Conservation (phyloP, 2,113 vertebrate species). For the Pitta sordida region DNA sequence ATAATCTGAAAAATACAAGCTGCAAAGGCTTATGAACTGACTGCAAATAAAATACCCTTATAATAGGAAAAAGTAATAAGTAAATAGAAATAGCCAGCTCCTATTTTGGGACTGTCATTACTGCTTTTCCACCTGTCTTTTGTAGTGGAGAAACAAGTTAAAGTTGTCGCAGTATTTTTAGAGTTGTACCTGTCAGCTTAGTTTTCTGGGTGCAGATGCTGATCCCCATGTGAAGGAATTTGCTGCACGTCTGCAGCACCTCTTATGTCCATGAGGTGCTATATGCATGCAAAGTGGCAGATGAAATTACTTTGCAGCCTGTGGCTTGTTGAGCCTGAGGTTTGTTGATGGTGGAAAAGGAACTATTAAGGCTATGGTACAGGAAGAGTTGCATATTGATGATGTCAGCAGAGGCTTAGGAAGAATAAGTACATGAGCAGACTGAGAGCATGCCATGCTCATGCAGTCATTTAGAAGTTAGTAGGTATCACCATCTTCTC, state of each 20-base stretch:
- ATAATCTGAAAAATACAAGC: not conserved
- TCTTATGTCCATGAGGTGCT: not conserved
- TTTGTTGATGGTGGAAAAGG: not conserved
- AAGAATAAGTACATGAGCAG: not conserved
- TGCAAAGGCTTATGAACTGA: not conserved
- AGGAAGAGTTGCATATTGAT: not conserved
- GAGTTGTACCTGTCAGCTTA: not conserved
- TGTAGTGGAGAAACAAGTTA: not conserved
- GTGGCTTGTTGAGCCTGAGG: fast-evolving
- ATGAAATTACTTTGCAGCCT: not conserved
- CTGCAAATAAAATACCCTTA: not conserved
- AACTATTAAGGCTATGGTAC: not conserved
- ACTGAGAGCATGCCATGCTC: not conserved
- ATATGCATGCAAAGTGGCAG: not conserved
- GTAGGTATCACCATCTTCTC: not conserved
- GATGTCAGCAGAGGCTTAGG: not conserved
- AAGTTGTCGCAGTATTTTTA: not conserved
- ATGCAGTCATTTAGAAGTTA: not conserved
- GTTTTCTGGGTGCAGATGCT: fast-evolving
- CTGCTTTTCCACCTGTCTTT: not conserved
- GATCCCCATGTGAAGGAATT: not conserved
- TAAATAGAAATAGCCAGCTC: not conserved
- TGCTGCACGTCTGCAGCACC: not conserved
- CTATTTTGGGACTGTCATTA: not conserved
- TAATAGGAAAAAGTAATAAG: not conserved